phyloP scores from a whole-genome alignment of 92 coral and sea anemone species.

The Palythoa grandis region DNA sequence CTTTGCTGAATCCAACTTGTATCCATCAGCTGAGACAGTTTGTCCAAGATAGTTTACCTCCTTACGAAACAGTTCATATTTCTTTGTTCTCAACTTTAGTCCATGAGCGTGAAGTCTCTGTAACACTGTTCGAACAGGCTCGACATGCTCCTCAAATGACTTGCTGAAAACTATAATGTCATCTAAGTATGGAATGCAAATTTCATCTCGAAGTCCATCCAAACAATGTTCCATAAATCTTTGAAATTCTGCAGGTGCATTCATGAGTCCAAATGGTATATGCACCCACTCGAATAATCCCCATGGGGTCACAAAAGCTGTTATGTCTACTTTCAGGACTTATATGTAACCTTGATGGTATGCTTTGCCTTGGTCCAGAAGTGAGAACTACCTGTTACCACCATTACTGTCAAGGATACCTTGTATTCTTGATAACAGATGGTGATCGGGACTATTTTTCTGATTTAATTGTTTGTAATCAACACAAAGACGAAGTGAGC shows the following conservation, averaged over 20 bases:
- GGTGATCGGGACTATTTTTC: constrained; percentile 27
- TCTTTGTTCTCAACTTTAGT: constrained; percentile 61
- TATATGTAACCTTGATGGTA: constrained; percentile 65
- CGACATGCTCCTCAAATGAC: constrained; percentile 59
- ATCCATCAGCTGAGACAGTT: constrained; percentile 68
- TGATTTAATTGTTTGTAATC: constrained; percentile 39
- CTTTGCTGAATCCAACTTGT: constrained; percentile 57
- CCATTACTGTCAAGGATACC: not conserved
- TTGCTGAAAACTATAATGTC: constrained; percentile 62
- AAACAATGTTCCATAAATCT: constrained; percentile 70
- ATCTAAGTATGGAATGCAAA: constrained; percentile 70
- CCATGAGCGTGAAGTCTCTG: constrained; percentile 57
- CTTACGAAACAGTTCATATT: constrained; percentile 61
- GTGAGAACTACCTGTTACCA: constrained; percentile 1
- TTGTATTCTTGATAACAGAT: constrained; percentile 16
- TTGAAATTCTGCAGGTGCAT: constrained; percentile 69
- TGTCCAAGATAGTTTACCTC: constrained; percentile 66
- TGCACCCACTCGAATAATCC: constrained; percentile 72
- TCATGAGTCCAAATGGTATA: constrained; percentile 66
- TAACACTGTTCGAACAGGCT: constrained; percentile 53
- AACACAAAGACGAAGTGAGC: constrained; percentile 24
- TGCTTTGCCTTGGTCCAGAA: constrained; percentile 72
- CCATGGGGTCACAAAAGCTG: constrained; percentile 77
- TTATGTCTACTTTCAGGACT: constrained; percentile 58
- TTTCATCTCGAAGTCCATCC: constrained; percentile 58